Conservation (phyloP, 2,888 invertebrate genomes). For the Agonopterix heracliana region DNA sequence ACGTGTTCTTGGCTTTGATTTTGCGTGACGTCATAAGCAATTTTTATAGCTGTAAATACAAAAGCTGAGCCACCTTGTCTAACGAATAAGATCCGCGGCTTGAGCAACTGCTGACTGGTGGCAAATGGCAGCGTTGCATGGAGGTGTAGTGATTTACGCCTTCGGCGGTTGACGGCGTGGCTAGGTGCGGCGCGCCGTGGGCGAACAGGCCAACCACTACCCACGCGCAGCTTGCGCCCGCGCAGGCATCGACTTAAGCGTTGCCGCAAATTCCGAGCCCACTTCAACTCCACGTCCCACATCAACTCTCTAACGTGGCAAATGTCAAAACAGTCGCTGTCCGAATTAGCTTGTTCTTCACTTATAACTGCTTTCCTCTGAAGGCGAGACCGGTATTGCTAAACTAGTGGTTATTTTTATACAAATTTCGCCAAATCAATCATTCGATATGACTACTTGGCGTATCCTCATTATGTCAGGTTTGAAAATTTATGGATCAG, state of each 20-base stretch:
- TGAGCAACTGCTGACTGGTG: slow-evolving; percentile 15
- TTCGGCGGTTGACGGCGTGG: slow-evolving; percentile 40
- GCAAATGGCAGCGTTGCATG: slow-evolving; percentile 23
- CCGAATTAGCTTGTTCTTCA: background rate
- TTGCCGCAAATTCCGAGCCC: slow-evolving; percentile 64
- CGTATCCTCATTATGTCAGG: slow-evolving; percentile 2
- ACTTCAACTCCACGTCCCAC: slow-evolving; percentile 33
- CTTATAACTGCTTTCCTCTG: slow-evolving; percentile 20
- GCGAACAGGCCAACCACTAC: slow-evolving; percentile 56
- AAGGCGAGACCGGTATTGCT: slow-evolving; percentile 23
- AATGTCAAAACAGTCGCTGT: background rate
- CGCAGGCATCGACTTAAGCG: slow-evolving; percentile 23
- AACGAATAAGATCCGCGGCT: background rate
- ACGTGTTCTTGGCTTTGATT: too few species aligned
- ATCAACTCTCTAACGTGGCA: slow-evolving; percentile 18
- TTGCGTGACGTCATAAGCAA: too few species aligned
- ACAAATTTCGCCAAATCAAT: slow-evolving; percentile 26
- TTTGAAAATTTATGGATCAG: background rate
- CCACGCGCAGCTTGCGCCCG: slow-evolving; percentile 38
- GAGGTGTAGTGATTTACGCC: slow-evolving; percentile 47
- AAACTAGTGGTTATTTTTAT: slow-evolving; percentile 24
- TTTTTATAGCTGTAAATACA: background rate
- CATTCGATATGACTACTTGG: slow-evolving; percentile 3
- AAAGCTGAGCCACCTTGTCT: background rate
- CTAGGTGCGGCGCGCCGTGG: slow-evolving; percentile 66